Evolutionary conservation across 2,113 vertebrate species (phyloP), one percentile per base, ranked within the genome.

Genomic region (Cyprinodon tularosa): DNA sequence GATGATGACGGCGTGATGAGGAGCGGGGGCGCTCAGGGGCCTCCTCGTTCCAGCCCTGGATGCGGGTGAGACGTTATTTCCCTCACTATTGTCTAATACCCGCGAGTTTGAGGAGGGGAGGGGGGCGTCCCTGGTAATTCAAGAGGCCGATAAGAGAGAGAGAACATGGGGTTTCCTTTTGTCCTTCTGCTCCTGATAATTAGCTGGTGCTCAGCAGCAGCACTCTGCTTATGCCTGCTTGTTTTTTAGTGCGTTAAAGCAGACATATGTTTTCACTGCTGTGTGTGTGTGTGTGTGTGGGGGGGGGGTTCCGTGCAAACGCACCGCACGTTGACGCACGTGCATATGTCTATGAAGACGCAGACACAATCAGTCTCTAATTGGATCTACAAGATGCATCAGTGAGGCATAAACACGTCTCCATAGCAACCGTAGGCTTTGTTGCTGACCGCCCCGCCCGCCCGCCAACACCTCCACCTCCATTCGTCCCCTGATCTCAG

Each of bases 351-450:
- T 93, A 87, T 91, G 93, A 95, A 95, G 94, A 95, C 94, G 94
- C 88, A 83, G 92, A 94, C 95, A 92, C 93, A 93, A 95, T 96
- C 94, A 93, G 88, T 72, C 93, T 92, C 95, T 93, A 96, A 96
- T 95, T 93, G 94, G 95, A 96, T 95, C 96, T 96, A 96, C 95
- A 95, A 91, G 92, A 95, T 91, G 87, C 95, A 95, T 93, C 94
- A 96, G 93, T 92, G 95, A 96, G 95, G 95, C 95, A 96, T 93
- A 95, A 96, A 95, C 86, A 82, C 65, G 95, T 96, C 84, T 72
- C 93, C 94, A 95, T 96, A 92, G 94, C 85, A 95, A 96, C 94
- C 36, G 17, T 20, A 66, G 86, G 91, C 92, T 92, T 93, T 91
- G 89, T 90, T 78, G 85, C 84, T 91, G 89, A 90, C 89, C 88